Evolutionary conservation across 2,797 vertebrate genomes (phyloP).

Genomic region (Tiaroga cobitis): DNA sequence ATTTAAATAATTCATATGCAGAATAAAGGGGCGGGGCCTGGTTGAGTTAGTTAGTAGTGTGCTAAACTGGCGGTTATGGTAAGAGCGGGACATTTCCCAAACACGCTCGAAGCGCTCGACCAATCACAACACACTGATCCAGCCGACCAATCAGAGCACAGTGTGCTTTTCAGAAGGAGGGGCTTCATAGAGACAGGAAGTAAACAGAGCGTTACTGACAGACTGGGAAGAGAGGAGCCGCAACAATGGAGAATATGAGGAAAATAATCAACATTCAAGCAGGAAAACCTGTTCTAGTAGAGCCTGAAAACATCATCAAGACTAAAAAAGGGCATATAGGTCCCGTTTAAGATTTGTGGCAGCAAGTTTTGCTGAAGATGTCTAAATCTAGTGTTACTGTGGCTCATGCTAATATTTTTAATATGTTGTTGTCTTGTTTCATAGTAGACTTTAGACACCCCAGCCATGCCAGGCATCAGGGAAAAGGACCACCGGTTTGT

Average conservation of each 20-base stretch:
- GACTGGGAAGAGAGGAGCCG: background rate
- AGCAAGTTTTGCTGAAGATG: background rate
- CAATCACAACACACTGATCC: background rate
- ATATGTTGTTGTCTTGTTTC: constrained; percentile 19
- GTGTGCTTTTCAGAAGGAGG: background rate
- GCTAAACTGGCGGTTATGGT: background rate
- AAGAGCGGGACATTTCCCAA: background rate
- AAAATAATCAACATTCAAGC: background rate
- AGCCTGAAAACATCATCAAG: background rate
- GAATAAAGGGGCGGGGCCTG: background rate
- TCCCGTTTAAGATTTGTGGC: background rate
- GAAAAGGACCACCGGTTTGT: constrained; percentile 60
- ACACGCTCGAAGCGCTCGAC: no score
- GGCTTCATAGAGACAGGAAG: background rate
- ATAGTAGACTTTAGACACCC: background rate
- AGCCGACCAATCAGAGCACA: background rate
- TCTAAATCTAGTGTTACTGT: background rate
- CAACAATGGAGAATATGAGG: background rate
- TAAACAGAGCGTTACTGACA: background rate
- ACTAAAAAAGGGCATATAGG: background rate
- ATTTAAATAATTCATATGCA: fast-evolving
- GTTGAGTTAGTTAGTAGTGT: background rate
- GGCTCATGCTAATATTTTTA: background rate
- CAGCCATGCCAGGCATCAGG: constrained; percentile 44
- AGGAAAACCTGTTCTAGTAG: background rate